Evolutionary conservation across 2,113 vertebrate species (phyloP).

Genomic region (Tupaia chinensis): DNA sequence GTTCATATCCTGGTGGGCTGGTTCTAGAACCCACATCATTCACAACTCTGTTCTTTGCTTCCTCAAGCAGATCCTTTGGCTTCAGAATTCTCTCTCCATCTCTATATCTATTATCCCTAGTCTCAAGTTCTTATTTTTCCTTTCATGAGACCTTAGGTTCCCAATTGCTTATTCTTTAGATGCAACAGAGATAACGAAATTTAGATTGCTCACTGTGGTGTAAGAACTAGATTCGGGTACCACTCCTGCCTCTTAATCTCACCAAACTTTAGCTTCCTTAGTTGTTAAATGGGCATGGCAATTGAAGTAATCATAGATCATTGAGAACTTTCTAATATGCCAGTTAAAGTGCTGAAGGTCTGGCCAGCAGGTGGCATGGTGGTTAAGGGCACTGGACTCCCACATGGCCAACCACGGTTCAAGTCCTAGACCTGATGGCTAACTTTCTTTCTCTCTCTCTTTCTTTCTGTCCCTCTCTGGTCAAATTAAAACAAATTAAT

Average conservation of each 20-base stretch:
- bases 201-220: not conserved
- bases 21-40: not conserved
- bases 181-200: not conserved
- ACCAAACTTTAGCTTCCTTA: not conserved
- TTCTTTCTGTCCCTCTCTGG: no score
- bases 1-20: not conserved
- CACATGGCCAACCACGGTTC: no score
- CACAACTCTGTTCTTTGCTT: not conserved
- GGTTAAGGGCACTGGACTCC: no score
- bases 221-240: not conserved
- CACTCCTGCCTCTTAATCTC: not conserved
- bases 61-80: not conserved
- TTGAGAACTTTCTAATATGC: constrained; percentile 18
- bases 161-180: not conserved
- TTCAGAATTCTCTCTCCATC: not conserved
- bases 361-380: no score
- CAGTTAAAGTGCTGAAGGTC: not conserved
- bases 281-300: not conserved
- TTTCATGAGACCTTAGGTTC: not conserved
- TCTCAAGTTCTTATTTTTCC: not conserved
- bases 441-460: no score
- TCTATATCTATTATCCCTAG: not conserved
- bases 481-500: no score
- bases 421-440: no score
- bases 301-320: not conserved